phyloP scores from a whole-genome alignment of 1,140 invertebrate genomes.

The Drosophila ambigua region DNA sequence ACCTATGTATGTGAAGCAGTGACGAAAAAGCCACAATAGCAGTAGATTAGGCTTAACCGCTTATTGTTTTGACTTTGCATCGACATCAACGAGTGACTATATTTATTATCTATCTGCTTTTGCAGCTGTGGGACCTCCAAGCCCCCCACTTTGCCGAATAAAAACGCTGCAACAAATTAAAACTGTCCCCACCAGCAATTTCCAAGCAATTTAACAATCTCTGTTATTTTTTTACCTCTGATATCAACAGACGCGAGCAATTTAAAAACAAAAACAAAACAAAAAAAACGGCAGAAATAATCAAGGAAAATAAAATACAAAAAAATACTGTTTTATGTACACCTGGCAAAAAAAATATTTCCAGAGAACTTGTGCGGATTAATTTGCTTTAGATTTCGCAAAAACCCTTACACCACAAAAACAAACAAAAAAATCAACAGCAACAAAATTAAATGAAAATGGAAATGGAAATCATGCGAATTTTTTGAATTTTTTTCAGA shows the following conservation, averaged over 20 bases:
- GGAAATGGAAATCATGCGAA: constrained; percentile 9
- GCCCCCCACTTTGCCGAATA: no score
- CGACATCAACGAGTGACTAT: no score
- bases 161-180: no score
- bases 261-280: background rate
- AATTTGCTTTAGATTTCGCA: constrained; percentile 5
- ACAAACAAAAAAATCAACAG: background rate
- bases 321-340: constrained; percentile 17
- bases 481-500: background rate
- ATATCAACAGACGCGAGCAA: constrained; percentile 22
- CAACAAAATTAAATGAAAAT: constrained; percentile 4
- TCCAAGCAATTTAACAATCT: constrained; percentile 25
- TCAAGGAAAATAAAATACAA: background rate
- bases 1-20: no score
- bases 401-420: background rate
- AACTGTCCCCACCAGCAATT: constrained; percentile 15
- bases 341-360: constrained; percentile 17
- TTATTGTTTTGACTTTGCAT: no score
- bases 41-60: no score
- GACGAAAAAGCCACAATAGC: no score
- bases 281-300: background rate
- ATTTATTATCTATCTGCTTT: no score
- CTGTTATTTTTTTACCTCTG: constrained; percentile 15
- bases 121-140: no score
- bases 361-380: constrained; percentile 10